Conservation (phyloP, 2,797 vertebrate genomes). For the Nannoperca obscura region DNA sequence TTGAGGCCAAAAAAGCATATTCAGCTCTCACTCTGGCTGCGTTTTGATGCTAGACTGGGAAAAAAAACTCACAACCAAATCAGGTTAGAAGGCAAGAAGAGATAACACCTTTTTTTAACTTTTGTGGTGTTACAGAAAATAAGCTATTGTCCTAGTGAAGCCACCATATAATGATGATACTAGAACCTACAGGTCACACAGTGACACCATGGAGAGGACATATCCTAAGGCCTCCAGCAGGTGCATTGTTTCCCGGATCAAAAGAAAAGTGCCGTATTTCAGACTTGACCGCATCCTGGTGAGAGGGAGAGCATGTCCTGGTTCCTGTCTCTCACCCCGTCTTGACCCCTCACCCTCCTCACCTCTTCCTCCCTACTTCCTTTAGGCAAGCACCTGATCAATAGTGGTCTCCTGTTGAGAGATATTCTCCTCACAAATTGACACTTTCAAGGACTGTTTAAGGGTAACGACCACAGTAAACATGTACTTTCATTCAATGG, state of each 20-base stretch:
- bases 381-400: slow-evolving; percentile 56
- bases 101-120: slow-evolving; percentile 23
- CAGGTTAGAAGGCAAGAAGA: slow-evolving; percentile 27
- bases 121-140: slow-evolving; percentile 34
- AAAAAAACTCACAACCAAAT: slow-evolving; percentile 46
- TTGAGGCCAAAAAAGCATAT: slow-evolving; percentile 46
- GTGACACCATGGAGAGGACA: slow-evolving; percentile 51
- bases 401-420: slow-evolving; percentile 54
- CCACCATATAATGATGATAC: slow-evolving; percentile 12
- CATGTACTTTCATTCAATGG: slow-evolving; percentile 55
- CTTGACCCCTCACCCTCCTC: slow-evolving; percentile 64
- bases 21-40: slow-evolving; percentile 43
- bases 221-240: slow-evolving; percentile 72
- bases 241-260: slow-evolving; percentile 75
- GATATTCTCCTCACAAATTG: slow-evolving; percentile 14
- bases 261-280: slow-evolving; percentile 75
- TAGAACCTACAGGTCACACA: slow-evolving; percentile 17
- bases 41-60: slow-evolving; percentile 26
- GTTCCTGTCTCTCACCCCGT: slow-evolving; percentile 59
- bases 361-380: slow-evolving; percentile 33
- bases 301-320: slow-evolving; percentile 62
- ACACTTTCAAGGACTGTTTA: slow-evolving; percentile 38
- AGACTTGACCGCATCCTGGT: slow-evolving; percentile 61
- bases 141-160: slow-evolving; percentile 28
- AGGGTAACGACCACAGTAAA: slow-evolving; percentile 52